Base-by-base conservation (phyloP, 2,113 vertebrate genomes). In the Megaceryle maxima region DNA sequence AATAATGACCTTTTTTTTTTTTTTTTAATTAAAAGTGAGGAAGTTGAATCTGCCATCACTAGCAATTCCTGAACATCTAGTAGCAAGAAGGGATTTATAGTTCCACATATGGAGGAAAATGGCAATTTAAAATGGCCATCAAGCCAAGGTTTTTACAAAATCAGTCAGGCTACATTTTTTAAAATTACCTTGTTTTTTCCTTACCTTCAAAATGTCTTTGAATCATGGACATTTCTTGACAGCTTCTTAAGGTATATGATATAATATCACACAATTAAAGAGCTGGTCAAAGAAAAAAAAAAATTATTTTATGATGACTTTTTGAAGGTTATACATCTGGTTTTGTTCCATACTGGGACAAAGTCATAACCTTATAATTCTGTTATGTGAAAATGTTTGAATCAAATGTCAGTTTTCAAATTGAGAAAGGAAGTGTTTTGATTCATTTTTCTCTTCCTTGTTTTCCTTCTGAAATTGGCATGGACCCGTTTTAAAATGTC, bases 381-480 rank as follows among this genome's bases (percentile, higher is more conserved):
- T 69, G 15, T 91, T 95, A 62, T 5, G 18, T 92, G 83, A 77
- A 94, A 92, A 76, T 84, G 22, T 91, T 93, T 81, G 80, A 83
- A 88, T 68, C 57, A 90, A 95, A 86, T 63, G 48, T 84, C 90
- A 88, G 53, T 94, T 90, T 95, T 87, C 48, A 82, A 48, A 82
- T 3, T 35, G 83, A 78, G 69, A 90, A 84, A 53, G 48, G 56
- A 69, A 93, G 21, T 44, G 25, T 64, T 96, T 88, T 75, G 48
- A 84, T 83, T 78, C 25, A 48, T 60, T 83, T 90, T 88, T 59
- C 22, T 80, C 28, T 80, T 88, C 46, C 37, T 43, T 88, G 31
- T 70, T 92, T 93, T 94, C 69, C 67, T 90, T 67, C 56, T 73
- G 67, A 92, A 91, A 76, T 57, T 94, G 78, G 13, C 59, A 59